Conservation (phyloP, 2,888 invertebrate species). For the Yponomeuta cagnagella region DNA sequence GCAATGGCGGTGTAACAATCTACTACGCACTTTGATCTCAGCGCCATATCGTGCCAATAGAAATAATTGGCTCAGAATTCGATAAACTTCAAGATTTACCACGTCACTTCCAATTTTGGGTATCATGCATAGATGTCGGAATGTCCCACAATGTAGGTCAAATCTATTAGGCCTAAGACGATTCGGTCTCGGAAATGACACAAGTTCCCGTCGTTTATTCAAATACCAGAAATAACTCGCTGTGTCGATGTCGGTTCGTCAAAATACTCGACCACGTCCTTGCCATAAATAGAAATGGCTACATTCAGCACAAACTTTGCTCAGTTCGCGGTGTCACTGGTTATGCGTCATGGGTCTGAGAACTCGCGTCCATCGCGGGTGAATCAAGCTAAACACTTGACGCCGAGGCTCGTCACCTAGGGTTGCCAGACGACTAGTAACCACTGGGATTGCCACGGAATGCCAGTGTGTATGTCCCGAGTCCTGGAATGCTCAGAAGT, state of each 20-base stretch:
- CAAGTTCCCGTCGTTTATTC: not conserved
- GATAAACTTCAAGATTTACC: not conserved
- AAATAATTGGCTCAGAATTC: not conserved
- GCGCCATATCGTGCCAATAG: conserved; percentile 40
- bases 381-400: not conserved
- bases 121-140: not conserved
- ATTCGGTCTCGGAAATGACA: not conserved
- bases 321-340: too few species aligned
- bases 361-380: not conserved
- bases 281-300: not conserved
- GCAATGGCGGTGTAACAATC: conserved; percentile 34
- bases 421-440: too few species aligned
- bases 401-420: not conserved
- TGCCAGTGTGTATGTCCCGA: too few species aligned
- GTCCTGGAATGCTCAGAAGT: too few species aligned
- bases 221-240: not conserved
- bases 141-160: not conserved
- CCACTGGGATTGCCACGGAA: too few species aligned
- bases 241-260: not conserved
- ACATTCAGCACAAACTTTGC: not conserved
- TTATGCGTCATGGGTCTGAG: not conserved
- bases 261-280: not conserved
- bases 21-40: conserved; percentile 26
- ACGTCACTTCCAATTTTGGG: not conserved
- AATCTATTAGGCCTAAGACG: not conserved